Conservation (phyloP, 2,888 invertebrate species). For the Clivina fossor region DNA sequence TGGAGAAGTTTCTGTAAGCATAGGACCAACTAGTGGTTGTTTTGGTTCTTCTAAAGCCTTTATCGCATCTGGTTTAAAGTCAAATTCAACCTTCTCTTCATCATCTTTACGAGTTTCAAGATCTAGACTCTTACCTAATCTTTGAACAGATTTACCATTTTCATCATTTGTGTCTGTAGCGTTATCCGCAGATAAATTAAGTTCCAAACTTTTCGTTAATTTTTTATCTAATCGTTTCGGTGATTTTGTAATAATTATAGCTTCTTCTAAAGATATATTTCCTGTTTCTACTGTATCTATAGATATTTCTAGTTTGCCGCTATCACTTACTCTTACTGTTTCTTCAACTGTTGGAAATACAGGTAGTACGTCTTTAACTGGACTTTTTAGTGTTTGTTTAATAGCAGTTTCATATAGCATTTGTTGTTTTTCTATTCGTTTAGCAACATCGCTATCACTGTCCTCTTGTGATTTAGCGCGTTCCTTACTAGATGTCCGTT, state of each 20-base stretch:
- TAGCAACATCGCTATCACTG: slow-evolving; percentile 69
- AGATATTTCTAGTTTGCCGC: slow-evolving; percentile 74
- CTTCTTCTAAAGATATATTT: slow-evolving; percentile 61
- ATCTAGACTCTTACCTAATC: slow-evolving; percentile 53
- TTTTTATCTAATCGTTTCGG: slow-evolving; percentile 68
- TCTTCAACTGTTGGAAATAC: slow-evolving; percentile 74
- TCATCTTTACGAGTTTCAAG: slow-evolving; percentile 48
- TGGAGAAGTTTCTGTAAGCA: slow-evolving; percentile 48
- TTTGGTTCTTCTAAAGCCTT: slow-evolving; percentile 29
- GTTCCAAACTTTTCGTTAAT: slow-evolving; percentile 55
- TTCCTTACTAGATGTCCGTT: slow-evolving; percentile 62
- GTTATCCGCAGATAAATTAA: slow-evolving; percentile 69
- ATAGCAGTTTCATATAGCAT: slow-evolving; percentile 74
- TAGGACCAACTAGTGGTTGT: slow-evolving; percentile 37
- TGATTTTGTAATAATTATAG: slow-evolving; percentile 74
- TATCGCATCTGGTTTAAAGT: slow-evolving; percentile 48
- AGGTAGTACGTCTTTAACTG: slow-evolving; percentile 71
- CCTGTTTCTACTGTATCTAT: slow-evolving; percentile 62
- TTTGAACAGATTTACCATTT: slow-evolving; percentile 46
- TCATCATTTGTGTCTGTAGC: slow-evolving; percentile 44
- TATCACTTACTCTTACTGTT: slow-evolving; percentile 70
- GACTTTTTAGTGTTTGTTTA: slow-evolving; percentile 73
- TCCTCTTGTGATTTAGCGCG: slow-evolving; percentile 73
- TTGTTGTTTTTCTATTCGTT: slow-evolving; percentile 74
- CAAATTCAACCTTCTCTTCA: slow-evolving; percentile 47